Evolutionary conservation across 2,113 vertebrate genomes (phyloP).

Genomic region (Hemiscyllium ocellatum): DNA sequence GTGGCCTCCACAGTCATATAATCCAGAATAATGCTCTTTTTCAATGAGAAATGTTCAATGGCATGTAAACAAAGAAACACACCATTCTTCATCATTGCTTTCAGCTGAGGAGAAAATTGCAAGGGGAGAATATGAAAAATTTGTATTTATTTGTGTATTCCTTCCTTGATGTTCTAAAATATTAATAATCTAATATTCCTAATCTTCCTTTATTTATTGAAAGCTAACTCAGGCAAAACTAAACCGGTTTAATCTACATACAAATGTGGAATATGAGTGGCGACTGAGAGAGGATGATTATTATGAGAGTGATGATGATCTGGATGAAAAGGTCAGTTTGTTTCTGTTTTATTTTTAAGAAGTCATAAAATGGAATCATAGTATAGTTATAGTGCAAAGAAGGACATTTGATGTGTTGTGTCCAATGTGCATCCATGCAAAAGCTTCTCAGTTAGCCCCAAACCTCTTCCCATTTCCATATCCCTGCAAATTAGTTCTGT

Average conservation of each 20-base stretch:
- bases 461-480: not conserved
- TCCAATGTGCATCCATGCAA: not conserved
- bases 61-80: not conserved
- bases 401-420: not conserved
- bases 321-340: slow-evolving; percentile 56
- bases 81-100: not conserved
- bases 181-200: not conserved
- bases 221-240: slow-evolving; percentile 56
- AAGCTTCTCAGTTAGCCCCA: not conserved
- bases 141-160: not conserved
- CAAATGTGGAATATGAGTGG: slow-evolving; percentile 59
- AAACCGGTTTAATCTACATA: slow-evolving; percentile 57
- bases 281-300: slow-evolving; percentile 55
- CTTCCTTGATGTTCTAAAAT: slow-evolving; percentile 6
- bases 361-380: not conserved
- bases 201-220: not conserved
- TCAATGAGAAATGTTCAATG: not conserved
- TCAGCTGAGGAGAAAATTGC: not conserved
- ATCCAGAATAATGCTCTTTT: not conserved
- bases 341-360: not conserved
- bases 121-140: not conserved
- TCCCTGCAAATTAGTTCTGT: not conserved
- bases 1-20: not conserved
- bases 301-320: slow-evolving; percentile 60
- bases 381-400: not conserved